These are phyloP conservation scores for Xiphorhynchus elegans DNA, from an alignment of 2,113 vertebrate genomes.

Conservation along the genomic window DNA sequence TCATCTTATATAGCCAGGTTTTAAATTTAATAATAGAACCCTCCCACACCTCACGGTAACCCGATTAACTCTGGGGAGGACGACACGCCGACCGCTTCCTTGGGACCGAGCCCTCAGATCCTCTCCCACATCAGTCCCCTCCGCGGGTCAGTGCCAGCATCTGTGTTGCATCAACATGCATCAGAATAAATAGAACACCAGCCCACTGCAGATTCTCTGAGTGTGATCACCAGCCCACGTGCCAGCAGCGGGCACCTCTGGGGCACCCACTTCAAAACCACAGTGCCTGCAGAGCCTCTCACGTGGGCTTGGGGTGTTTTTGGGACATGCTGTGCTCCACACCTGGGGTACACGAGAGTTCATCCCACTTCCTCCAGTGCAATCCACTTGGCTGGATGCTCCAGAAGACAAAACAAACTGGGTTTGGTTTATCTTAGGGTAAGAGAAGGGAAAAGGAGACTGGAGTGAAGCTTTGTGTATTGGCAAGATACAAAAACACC, in stretches of 20 bases:
- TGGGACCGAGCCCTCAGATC: background rate
- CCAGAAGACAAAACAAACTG: background rate
- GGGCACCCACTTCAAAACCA: background rate
- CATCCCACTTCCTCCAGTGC: background rate
- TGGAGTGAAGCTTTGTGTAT: background rate
- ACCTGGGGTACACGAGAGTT: fast-evolving
- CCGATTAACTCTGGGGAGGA: conserved; percentile 54
- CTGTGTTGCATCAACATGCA: background rate
- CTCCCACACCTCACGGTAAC: conserved; percentile 72
- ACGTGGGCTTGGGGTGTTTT: background rate
- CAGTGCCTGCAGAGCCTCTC: fast-evolving
- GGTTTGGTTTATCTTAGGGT: background rate
- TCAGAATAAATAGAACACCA: background rate
- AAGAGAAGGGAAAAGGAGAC: background rate
- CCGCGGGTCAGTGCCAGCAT: background rate
- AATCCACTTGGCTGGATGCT: background rate
- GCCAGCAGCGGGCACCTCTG: background rate
- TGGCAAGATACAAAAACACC: background rate
- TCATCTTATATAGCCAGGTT: conserved; percentile 69
- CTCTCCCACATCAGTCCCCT: background rate
- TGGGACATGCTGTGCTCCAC: fast-evolving
- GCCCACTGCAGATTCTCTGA: background rate
- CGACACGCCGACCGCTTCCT: background rate
- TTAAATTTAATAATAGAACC: conserved; percentile 75
- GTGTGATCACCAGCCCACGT: fast-evolving